Evolutionary conservation across 2,888 invertebrate species (phyloP).

Genomic region (Microctonus brassicae): DNA sequence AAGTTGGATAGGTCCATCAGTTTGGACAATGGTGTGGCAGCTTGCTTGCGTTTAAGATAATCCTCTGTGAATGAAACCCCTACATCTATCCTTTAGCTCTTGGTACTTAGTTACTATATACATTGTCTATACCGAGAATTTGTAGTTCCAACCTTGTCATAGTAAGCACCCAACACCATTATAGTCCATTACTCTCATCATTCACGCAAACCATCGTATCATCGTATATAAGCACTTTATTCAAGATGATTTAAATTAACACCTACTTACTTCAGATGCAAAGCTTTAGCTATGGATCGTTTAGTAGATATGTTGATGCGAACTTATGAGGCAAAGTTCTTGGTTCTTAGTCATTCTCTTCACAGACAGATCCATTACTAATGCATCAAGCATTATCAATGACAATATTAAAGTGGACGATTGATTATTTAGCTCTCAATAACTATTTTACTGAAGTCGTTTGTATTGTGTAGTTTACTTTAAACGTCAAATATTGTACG

Average conservation of each 20-base stretch:
- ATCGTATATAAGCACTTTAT: not conserved
- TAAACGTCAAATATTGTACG: not conserved
- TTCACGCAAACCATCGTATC: not conserved
- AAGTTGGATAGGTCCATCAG: constrained; percentile 59
- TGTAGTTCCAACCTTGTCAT: constrained; percentile 63
- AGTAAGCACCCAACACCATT: constrained; percentile 41
- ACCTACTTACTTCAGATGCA: constrained; percentile 51
- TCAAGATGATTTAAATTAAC: constrained; percentile 60
- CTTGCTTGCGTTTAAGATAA: constrained; percentile 66
- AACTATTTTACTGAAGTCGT: not conserved
- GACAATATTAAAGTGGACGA: too few species aligned
- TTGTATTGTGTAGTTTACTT: constrained; percentile 7
- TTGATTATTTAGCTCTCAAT: constrained; percentile 5
- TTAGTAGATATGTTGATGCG: too few species aligned
- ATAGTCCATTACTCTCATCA: not conserved
- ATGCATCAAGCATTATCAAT: too few species aligned
- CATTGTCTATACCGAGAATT: constrained; percentile 61
- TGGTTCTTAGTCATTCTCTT: too few species aligned
- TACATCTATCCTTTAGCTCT: constrained; percentile 53
- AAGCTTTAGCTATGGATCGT: not conserved
- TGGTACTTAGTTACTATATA: constrained; percentile 65
- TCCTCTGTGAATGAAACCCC: constrained; percentile 63
- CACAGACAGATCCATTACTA: too few species aligned
- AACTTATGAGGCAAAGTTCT: too few species aligned
- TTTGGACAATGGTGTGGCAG: constrained; percentile 65